Evolutionary conservation across 1,140 invertebrate genomes (phyloP), one percentile per base, ranked within the genome.

Genomic region (Onthophagus taurus): DNA sequence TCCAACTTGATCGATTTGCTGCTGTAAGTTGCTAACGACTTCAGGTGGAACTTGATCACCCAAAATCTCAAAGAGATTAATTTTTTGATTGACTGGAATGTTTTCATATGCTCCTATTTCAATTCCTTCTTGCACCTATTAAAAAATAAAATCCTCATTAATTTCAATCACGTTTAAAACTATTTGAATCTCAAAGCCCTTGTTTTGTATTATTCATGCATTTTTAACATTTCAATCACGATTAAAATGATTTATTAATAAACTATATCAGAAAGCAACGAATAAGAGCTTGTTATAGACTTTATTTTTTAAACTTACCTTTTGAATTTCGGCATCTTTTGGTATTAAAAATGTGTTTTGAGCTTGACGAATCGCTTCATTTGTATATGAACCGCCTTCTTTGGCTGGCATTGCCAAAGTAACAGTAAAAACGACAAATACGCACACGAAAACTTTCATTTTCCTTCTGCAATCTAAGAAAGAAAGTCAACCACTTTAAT

Each of bases 21-120:
- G 63, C 55, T 89, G 84, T 9, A 89, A 72, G 64, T 89, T 88
- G 69, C 81, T 84, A 55, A 88, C 84, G n/a, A 89, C 85, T 66
- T 89, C 85, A 12, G 79, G 75, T 14, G 85, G 85, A 16, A 89
- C 78, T 59, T 86, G 81, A 49, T 84, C 83, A 4, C 83, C 83
- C 13, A 89, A 69, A 49, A 88, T 85, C 57, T 84, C 78, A 59
- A 80, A 82, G 0, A 88, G 71, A 63, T 87, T 83, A 61, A 88
- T 83, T 53, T 76, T 76, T 62, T 88, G 83, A 63, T 85, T 78
- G 14, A 81, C 84, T 47, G 84, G 84, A 46, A 88, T 88, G 21
- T 80, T 81, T 61, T 88, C 83, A 57, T 84, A 86, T 0, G 83
- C 83, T 0, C 81, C 83, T 49, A 88, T 63, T 65, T 88, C 83